Evolutionary conservation across 2,113 vertebrate genomes (phyloP).

Genomic region (Perca schrenkii): DNA sequence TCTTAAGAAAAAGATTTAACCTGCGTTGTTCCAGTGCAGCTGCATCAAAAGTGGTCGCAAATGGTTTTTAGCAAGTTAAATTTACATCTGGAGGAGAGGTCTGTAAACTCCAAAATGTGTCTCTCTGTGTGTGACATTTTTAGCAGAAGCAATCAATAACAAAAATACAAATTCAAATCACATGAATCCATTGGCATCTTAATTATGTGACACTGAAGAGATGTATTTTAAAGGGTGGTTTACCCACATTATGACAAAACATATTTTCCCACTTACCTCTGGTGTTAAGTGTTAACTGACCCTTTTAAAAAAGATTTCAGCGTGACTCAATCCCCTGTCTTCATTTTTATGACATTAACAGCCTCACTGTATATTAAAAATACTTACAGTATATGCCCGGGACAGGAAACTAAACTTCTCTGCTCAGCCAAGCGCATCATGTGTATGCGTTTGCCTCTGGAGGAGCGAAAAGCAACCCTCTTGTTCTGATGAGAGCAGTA

Average conservation of each 20-base stretch:
- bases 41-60: not conserved
- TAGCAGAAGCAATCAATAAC: not conserved
- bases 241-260: not conserved
- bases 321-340: not conserved
- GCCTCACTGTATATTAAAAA: conserved; percentile 24
- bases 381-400: not conserved
- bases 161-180: not conserved
- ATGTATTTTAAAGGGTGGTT: not conserved
- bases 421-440: conserved; percentile 47
- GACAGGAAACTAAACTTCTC: conserved; percentile 45
- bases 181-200: not conserved
- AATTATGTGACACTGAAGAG: not conserved
- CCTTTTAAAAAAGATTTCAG: conserved; percentile 2
- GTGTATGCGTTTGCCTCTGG: conserved; percentile 53
- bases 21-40: conserved; percentile 10
- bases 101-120: not conserved
- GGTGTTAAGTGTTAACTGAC: not conserved
- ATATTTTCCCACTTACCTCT: not conserved
- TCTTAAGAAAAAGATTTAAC: conserved; percentile 34
- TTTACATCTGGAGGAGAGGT: not conserved
- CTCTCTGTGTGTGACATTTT: not conserved
- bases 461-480: conserved; percentile 47
- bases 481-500: conserved; percentile 58
- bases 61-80: not conserved
- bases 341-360: conserved; percentile 38